Base-by-base conservation (phyloP, 2,113 vertebrate species). In the Puntigrus tetrazona region DNA sequence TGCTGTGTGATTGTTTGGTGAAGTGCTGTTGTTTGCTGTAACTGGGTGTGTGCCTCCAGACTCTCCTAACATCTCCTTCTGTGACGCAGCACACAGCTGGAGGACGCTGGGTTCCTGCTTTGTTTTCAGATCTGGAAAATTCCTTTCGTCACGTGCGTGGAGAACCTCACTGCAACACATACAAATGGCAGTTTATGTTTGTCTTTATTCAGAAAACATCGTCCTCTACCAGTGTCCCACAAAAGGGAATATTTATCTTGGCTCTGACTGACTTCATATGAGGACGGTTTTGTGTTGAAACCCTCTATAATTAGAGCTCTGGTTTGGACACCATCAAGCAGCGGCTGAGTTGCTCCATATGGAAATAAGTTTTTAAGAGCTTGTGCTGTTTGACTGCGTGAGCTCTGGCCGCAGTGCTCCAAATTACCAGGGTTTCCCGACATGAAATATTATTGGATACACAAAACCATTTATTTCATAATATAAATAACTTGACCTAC, bases 31-130 rank as follows among this genome's bases (percentile, higher is more conserved):
- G 78, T 82, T 36, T 72, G 65, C 31, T 10, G 45, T 82, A 38
- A 50, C 63, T 72, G 80, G 45, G 65, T 14, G 65, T 82, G 43
- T 82, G 67, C 2, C 31, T 52, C 29, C 31, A 72, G 65, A 82
- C 38, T 22, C 65, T 69, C 31, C 8, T 36, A 41, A 82, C 81
- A 78, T 43, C 76, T 78, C 13, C 77, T 61, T 25, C 16, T 29
- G 55, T 78, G 76, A 27, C 4, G 31, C 1, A 77, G 38, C 8
- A 55, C n/a, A 5, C 31, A 5, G 31, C n/a, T 43, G 45, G 13
- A 31, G 61, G 27, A 31, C 14, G 29, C 14, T n/a, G 52, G 3
- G 7, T 57, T 57, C 20, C 20, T 25, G 31, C 31, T 50, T 38
- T 36, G 50, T 77, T 55, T 57, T n/a, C 2, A 34, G 31, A 77